Conservation (phyloP, 2,797 vertebrate species). For the Orientallactaga sibirica region DNA sequence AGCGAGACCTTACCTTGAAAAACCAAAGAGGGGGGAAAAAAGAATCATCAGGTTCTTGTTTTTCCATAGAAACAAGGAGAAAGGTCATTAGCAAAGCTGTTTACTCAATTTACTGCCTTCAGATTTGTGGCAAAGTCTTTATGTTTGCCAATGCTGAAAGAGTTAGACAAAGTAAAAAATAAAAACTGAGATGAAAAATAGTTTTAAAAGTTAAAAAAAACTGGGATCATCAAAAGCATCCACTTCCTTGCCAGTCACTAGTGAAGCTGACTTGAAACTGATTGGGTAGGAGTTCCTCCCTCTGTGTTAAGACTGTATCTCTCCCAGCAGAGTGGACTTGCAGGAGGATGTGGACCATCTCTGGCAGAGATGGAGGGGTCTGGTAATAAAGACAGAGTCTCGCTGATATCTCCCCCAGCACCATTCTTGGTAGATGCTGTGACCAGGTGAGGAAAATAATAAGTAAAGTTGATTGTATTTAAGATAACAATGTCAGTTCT, state of each 20-base stretch:
- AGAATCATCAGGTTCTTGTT: neutral
- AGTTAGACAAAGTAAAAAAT: neutral
- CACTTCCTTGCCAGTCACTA: neutral
- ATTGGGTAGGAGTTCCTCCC: neutral
- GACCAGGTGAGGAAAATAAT: conserved; percentile 89
- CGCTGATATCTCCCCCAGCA: conserved; percentile 85
- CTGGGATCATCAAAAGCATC: neutral
- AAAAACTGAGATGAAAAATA: conserved; percentile 45
- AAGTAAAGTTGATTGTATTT: conserved; percentile 25
- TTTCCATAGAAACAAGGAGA: conserved; percentile 21
- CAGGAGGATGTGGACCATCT: conserved; percentile 88
- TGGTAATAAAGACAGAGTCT: conserved; percentile 86
- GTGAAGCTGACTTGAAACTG: neutral
- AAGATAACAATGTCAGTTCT: conserved; percentile 25
- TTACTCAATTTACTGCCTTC: conserved; percentile 19
- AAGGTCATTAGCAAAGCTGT: neutral
- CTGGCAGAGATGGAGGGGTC: conserved; percentile 86
- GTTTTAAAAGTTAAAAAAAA: neutral
- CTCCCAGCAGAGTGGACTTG: conserved; percentile 91
- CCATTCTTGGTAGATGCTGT: conserved; percentile 87
- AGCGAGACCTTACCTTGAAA: too few species aligned
- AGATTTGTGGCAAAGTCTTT: conserved; percentile 46
- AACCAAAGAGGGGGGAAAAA: neutral
- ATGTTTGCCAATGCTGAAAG: conserved; percentile 53
- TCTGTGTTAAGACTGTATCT: conserved; percentile 65